Percentiles rank a stretch among this genome's conserved stretches.
phyloP scores from a whole-genome alignment of 2,797 vertebrate genomes.

The Etheostoma perlongum region DNA sequence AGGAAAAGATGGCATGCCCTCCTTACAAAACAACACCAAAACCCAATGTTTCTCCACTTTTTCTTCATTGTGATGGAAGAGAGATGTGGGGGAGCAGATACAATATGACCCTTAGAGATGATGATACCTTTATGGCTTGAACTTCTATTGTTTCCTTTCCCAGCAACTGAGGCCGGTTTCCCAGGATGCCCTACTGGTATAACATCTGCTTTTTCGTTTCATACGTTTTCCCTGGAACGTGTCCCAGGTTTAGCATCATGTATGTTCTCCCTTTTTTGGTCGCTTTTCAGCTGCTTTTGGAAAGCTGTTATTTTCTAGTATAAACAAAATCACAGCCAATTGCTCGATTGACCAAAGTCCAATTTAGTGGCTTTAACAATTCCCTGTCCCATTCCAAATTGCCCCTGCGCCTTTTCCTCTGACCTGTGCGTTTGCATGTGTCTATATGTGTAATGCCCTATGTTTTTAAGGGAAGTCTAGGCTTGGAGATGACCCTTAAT shows the following conservation, averaged over 20 bases:
- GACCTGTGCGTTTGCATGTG: constrained; percentile 23
- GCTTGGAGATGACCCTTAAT: constrained; percentile 83
- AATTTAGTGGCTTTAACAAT: constrained; percentile 39
- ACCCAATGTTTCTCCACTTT: constrained; percentile 11
- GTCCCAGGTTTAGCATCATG: constrained; percentile 39
- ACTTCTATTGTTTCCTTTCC: constrained; percentile 42
- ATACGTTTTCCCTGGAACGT: constrained; percentile 26
- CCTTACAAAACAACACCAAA: constrained; percentile 8
- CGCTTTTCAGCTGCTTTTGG: constrained; percentile 19
- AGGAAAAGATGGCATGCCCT: neutral
- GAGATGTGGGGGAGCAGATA: constrained; percentile 14
- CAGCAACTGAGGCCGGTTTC: constrained; percentile 42
- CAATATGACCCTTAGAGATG: constrained; percentile 18
- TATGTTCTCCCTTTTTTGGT: constrained; percentile 31
- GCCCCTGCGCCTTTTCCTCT: constrained; percentile 3
- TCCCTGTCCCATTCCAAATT: constrained; percentile 3
- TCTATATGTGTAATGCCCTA: constrained; percentile 38
- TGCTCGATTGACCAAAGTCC: constrained; percentile 37
- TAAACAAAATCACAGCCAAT: constrained; percentile 44
- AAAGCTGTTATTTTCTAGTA: constrained; percentile 38
- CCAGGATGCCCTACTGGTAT: constrained; percentile 40
- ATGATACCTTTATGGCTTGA: constrained; percentile 40
- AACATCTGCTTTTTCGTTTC: constrained; percentile 55
- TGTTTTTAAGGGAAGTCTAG: constrained; percentile 80
- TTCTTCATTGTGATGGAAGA: constrained; percentile 2